A percentile compares a stretch with the other conserved stretches of the same genome.
Conservation (phyloP, 2,113 vertebrate genomes). For the Pteropus alecto region DNA sequence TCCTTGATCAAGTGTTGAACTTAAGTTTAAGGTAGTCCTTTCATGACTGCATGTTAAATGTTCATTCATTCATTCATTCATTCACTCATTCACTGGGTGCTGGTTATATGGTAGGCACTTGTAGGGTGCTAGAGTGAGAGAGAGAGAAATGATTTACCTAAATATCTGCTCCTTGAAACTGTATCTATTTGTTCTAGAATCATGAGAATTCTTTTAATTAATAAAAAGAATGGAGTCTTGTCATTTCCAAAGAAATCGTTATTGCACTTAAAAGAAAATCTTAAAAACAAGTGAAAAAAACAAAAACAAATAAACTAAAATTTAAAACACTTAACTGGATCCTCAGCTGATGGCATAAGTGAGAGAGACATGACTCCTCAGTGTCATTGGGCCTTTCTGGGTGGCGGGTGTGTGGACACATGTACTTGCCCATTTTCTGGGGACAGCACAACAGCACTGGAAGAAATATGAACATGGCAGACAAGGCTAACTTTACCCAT, state of each 20-base stretch:
- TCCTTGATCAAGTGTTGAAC: neutral
- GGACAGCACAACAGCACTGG: neutral
- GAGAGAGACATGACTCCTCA: neutral
- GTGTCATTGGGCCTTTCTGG: neutral
- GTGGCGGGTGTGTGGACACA: fast-evolving
- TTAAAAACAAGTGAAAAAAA: neutral
- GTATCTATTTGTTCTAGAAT: neutral
- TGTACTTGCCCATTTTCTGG: neutral
- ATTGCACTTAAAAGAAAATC: neutral
- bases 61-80: neutral
- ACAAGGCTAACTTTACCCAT: neutral
- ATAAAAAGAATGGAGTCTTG: neutral
- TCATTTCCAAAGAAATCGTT: neutral
- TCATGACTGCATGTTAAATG: neutral
- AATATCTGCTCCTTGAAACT: neutral
- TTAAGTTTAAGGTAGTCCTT: neutral
- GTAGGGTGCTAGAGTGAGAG: neutral
- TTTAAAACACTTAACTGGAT: neutral
- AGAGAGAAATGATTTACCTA: neutral
- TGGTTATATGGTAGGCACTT: neutral
- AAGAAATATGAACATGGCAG: neutral
- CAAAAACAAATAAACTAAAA: neutral
- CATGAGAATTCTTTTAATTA: neutral
- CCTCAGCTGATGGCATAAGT: neutral
- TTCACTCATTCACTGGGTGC: neutral